These are phyloP conservation scores for Leptura quadrifasciata DNA, from an alignment of 2,888 invertebrate genomes.

Conservation along the genomic window DNA sequence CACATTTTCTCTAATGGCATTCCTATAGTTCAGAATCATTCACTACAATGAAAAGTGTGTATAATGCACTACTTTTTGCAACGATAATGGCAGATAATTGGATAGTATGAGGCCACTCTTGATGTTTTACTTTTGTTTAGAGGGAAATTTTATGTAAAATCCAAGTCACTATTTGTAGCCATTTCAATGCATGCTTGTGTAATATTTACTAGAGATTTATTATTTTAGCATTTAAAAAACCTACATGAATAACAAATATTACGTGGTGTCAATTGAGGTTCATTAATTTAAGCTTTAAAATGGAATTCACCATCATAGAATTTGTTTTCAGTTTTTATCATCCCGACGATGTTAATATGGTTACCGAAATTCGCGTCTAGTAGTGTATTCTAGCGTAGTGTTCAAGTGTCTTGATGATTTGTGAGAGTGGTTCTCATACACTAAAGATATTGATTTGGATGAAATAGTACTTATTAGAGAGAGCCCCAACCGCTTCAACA, in stretches of 20 bases:
- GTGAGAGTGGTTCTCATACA: no score
- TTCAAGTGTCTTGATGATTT: no score
- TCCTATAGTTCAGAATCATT: neutral
- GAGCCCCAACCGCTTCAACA: no score
- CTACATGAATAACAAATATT: neutral
- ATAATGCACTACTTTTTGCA: slow-evolving; percentile 15
- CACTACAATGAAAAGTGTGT: slow-evolving; percentile 23
- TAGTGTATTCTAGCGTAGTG: no score
- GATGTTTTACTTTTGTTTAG: slow-evolving; percentile 19
- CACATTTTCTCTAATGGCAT: neutral
- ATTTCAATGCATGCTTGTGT: slow-evolving; percentile 25
- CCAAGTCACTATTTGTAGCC: slow-evolving; percentile 34
- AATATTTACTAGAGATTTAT: neutral
- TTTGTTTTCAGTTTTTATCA: no score
- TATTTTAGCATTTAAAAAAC: neutral
- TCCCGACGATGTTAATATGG: no score
- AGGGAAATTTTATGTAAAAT: slow-evolving; percentile 34
- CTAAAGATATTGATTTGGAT: no score
- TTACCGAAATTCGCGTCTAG: no score
- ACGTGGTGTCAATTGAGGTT: neutral
- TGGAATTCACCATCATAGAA: neutral
- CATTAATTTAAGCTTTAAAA: neutral
- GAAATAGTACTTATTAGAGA: no score
- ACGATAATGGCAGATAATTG: slow-evolving; percentile 33
- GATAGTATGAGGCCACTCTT: slow-evolving; percentile 26